Conservation (phyloP, 2,113 vertebrate genomes). For the rat (Rattus norvegicus) region GRCr8 NC_086035.1:86225001-86225500, state of each 20-base stretch:
- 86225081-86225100: too few species aligned
- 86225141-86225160: not conserved
- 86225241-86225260: not conserved
- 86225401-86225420: not conserved
- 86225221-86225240: not conserved
- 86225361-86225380: not conserved
- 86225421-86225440: not conserved
- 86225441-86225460: not conserved
- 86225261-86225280: not conserved
- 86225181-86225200: not conserved
- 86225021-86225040: too few species aligned
- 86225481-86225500: not conserved
- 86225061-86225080: too few species aligned
- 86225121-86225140: not conserved
- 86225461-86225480: not conserved
- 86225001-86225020: too few species aligned
- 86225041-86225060: too few species aligned
- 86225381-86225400: not conserved
- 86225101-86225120: not conserved
- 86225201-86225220: not conserved
- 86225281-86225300: not conserved
- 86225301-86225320: not conserved
- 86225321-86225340: too few species aligned
- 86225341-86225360: not conserved
- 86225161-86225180: not conserved